phyloP scores from a whole-genome alignment of 2,888 invertebrate species.

The Pristionchus mayeri region DNA sequence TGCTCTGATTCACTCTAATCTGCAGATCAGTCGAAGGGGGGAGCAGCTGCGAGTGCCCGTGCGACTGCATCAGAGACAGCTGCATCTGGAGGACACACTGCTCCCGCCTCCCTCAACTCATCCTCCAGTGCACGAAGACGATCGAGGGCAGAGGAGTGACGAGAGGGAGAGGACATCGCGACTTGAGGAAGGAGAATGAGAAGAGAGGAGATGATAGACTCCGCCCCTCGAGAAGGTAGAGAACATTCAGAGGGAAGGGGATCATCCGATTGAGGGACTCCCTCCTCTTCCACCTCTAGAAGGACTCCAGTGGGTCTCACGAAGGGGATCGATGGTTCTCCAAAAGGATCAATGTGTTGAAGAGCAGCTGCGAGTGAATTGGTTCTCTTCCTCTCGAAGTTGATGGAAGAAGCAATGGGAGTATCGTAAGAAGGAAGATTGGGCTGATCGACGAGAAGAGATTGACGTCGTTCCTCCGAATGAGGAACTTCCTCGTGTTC shows the following conservation, averaged over 20 bases:
- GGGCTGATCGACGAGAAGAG: constrained; percentile 51
- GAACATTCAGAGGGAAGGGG: background rate
- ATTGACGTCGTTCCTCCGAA: constrained; percentile 46
- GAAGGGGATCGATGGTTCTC: constrained; percentile 64
- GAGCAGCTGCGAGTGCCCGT: constrained; percentile 66
- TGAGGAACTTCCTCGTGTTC: constrained; percentile 62
- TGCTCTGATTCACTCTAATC: constrained; percentile 72
- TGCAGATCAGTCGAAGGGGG: constrained; percentile 72
- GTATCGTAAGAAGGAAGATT: constrained; percentile 54
- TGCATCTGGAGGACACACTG: constrained; percentile 71
- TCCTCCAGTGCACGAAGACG: constrained; percentile 70
- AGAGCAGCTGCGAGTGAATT: constrained; percentile 65
- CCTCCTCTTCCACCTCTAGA: constrained; percentile 58
- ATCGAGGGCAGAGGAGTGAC: constrained; percentile 66
- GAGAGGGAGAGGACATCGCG: constrained; percentile 61
- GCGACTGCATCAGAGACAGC: constrained; percentile 72
- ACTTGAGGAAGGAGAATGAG: constrained; percentile 61
- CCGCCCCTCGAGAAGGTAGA: constrained; percentile 52
- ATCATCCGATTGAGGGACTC: background rate
- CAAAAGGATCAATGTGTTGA: constrained; percentile 60
- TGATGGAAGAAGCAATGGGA: constrained; percentile 64
- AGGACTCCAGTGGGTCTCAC: constrained; percentile 54
- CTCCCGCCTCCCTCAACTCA: constrained; percentile 68
- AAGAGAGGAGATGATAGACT: constrained; percentile 58
- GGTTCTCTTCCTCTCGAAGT: constrained; percentile 64